phyloP scores from a whole-genome alignment of 2,113 vertebrate genomes.

The Melanocharis versteri region DNA sequence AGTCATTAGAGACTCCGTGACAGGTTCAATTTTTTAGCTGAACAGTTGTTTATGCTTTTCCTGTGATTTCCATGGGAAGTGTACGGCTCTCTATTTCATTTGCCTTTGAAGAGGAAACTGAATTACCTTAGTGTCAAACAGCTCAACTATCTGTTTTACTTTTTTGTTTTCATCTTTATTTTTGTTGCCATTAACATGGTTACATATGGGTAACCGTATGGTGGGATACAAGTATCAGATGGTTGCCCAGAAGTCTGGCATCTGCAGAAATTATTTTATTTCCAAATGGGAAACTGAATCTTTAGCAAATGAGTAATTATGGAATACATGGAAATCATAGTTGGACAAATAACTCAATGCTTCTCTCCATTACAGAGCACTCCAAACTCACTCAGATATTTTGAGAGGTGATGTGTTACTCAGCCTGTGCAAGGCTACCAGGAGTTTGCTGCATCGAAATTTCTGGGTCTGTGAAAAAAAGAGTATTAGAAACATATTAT shows the following conservation, averaged over 20 bases:
- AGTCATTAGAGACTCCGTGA: not conserved
- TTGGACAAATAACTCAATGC: not conserved
- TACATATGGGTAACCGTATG: slow-evolving; percentile 49
- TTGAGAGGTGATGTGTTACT: not conserved
- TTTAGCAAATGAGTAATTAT: slow-evolving; percentile 38
- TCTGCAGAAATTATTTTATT: slow-evolving; percentile 52
- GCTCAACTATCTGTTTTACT: not conserved
- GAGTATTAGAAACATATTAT: not conserved
- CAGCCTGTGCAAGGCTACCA: not conserved
- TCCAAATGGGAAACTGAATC: slow-evolving; percentile 13
- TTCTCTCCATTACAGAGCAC: not conserved
- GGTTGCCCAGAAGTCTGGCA: slow-evolving; percentile 39
- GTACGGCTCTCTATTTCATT: not conserved
- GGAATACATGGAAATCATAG: not conserved
- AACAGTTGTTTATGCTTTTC: not conserved
- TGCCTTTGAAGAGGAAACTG: not conserved
- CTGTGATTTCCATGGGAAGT: not conserved
- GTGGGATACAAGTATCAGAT: slow-evolving; percentile 42
- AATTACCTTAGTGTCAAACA: slow-evolving; percentile 29
- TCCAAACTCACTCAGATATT: not conserved
- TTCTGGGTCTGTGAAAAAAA: not conserved
- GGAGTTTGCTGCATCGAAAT: not conserved
- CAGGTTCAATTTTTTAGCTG: not conserved
- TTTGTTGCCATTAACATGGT: slow-evolving; percentile 26
- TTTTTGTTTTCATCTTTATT: slow-evolving; percentile 44